These are phyloP conservation scores for Himalopsyche tibetana DNA, from an alignment of 2,888 invertebrate species.

Conservation along the genomic window DNA sequence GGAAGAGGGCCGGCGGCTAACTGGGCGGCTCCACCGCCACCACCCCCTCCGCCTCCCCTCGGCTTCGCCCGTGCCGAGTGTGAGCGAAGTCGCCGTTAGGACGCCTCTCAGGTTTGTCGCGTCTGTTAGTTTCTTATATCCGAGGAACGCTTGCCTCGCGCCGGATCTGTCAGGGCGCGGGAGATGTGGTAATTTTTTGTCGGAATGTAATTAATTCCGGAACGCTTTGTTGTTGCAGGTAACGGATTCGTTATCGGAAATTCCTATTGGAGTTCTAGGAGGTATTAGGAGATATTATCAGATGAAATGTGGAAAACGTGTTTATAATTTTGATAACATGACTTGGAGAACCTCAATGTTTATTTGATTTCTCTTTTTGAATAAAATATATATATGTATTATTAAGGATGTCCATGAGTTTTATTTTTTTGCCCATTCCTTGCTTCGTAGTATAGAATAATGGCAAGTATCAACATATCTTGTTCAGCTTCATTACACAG, in stretches of 20 bases:
- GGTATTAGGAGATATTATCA: slow-evolving; percentile 39
- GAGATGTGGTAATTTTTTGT: slow-evolving; percentile 7
- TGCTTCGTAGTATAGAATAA: no score
- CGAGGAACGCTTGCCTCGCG: slow-evolving; percentile 9
- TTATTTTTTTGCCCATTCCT: neutral
- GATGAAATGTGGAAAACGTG: slow-evolving; percentile 25
- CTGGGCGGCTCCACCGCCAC: slow-evolving; percentile 68
- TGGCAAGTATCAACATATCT: no score
- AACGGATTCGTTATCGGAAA: slow-evolving; percentile 65
- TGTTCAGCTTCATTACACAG: no score
- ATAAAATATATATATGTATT: slow-evolving; percentile 2
- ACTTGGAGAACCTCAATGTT: neutral
- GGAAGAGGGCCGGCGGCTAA: slow-evolving; percentile 67
- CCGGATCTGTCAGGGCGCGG: neutral
- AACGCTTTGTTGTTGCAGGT: slow-evolving; percentile 61
- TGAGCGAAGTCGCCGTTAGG: slow-evolving; percentile 61
- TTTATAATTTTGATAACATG: slow-evolving; percentile 35
- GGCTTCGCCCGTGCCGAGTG: slow-evolving; percentile 71
- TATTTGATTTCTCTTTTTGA: slow-evolving; percentile 1
- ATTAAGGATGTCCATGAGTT: slow-evolving; percentile 8
- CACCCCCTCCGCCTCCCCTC: slow-evolving; percentile 67
- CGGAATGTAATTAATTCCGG: slow-evolving; percentile 7
- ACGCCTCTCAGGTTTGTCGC: slow-evolving; percentile 62
- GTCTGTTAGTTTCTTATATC: slow-evolving; percentile 27
- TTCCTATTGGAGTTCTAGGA: slow-evolving; percentile 64